A percentile compares a stretch with the other conserved stretches of the same genome.
Evolutionary conservation across 2,797 vertebrate genomes (phyloP).

Genomic region (Acomys russatus): DNA sequence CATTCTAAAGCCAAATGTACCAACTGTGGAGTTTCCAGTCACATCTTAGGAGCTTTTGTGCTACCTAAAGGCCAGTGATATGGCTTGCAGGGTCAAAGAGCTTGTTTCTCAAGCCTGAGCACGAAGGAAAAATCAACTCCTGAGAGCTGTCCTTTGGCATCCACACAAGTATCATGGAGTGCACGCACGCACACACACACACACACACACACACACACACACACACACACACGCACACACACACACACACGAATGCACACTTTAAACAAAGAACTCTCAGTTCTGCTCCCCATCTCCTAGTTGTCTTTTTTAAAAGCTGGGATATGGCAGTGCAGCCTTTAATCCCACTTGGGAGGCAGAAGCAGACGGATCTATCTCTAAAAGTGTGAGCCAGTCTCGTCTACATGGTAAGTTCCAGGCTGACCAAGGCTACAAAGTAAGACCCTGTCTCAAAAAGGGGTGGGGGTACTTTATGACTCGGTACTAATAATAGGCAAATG

Average conservation of each 20-base stretch:
- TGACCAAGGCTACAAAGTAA: background rate
- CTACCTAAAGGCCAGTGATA: background rate
- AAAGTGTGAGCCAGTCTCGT: background rate
- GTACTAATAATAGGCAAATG: conserved; percentile 32
- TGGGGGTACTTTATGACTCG: background rate
- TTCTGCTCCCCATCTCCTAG: too few species aligned
- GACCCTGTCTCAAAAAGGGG: background rate
- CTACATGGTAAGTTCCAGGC: background rate
- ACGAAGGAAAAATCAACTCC: conserved; percentile 6
- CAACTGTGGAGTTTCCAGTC: conserved; percentile 1
- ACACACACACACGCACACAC: background rate
- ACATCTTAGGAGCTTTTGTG: conserved; percentile 9
- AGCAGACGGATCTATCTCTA: background rate
- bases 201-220: background rate
- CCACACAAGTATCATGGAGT: background rate
- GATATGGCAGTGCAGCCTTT: background rate
- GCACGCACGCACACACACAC: accelerated
- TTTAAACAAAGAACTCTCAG: background rate
- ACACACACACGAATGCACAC: accelerated
- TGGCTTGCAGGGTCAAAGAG: background rate
- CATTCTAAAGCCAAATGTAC: background rate
- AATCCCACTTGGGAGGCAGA: background rate
- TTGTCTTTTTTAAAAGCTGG: conserved; percentile 1
- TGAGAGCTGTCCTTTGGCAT: background rate
- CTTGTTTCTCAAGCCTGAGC: background rate